Evolutionary conservation across 2,113 vertebrate genomes (phyloP), one percentile per base, ranked within the genome.

Genomic region (Ellobius talpinus): DNA sequence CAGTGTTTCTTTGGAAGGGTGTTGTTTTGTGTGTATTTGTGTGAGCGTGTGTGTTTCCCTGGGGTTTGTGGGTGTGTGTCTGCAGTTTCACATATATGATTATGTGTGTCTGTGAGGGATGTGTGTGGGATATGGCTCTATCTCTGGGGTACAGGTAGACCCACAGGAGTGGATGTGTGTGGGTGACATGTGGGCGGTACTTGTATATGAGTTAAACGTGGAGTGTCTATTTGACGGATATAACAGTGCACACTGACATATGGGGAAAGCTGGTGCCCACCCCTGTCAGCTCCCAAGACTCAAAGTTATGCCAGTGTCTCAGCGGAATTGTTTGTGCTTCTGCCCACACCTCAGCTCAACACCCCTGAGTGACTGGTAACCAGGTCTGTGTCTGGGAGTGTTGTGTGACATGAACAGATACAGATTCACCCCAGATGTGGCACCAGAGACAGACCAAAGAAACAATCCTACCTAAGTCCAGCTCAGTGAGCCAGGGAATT

Each of bases 241-340:
- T 16, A 26, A 45, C 1, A 31, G 39, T 19, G 36, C 16, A 4
- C 0, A 0, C n/a, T 29, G 47, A 33, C 65, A 5, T 14, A 0
- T 16, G 16, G 9, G 55, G 33, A 66, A 31, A 50, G 58, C 39
- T 45, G n/a, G 33, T 29, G 2, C 42, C n/a, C 13, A n/a, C 70
- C 52, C 42, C 61, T 47, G 33, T 68, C 26, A 26, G 70, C 52
- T 84, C 24, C 10, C 36, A 26, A 78, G 33, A 31, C 47, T 58
- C 55, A 65, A 21, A 1, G 17, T 72, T 52, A 87, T 42, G 19
- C 9, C 55, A 29, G 12, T 31, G 61, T 21, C 45, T 23, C 2
- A 2, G 23, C 13, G 9, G 7, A 39, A 5, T 36, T 17, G 58
- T 65, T 45, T 65, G 47, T 42, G 23, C 58, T 47, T 47, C 66